Evolutionary conservation across 2,888 invertebrate species (phyloP), one percentile per base, ranked within the genome.

Genomic region (Watsonalla binaria): DNA sequence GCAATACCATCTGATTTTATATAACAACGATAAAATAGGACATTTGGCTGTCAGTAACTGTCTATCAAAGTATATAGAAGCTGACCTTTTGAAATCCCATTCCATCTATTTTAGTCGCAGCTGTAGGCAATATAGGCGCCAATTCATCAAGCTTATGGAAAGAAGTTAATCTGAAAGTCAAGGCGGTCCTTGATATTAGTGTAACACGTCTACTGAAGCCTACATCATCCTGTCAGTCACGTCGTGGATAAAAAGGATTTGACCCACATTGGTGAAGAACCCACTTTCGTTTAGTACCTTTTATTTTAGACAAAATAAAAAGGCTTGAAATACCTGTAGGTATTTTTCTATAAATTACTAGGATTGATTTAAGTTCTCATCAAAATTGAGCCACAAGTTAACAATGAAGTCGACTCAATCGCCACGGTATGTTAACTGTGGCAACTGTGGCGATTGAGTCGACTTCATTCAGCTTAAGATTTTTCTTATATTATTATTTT

Each of bases 141-240:
- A 33, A 57, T 57, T 52, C 48, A 46, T 57, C 52, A 48, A 50
- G 56, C 51, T 55, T 54, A 45, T 53, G 51, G 53, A 51, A 51
- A 53, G 53, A 51, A 49, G 51, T 56, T 54, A 54, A 57, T 57
- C 53, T 57, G 45, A 53, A 57, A 55, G 54, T 54, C 57, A 49
- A 45, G 51, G 49, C 49, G 47, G 15, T 54, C 47, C 50, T 52
- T 52, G 51, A 53, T 55, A 55, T 55, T 52, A 47, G 45, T 14
- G 49, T 54, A 48, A 46, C 46, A 47, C 51, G 33, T 57, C 14
- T 14, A 47, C 7, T 13, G 13, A 47, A 35, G 57, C 57, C 58
- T 57, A 50, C 52, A 51, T 61, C 60, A 61, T 52, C 34, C 56
- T 56, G 60, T 57, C 59, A 60, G 49, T 57, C 59, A 55, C 46